phyloP scores from a whole-genome alignment of 2,888 invertebrate genomes.

The Elmis aenea region DNA sequence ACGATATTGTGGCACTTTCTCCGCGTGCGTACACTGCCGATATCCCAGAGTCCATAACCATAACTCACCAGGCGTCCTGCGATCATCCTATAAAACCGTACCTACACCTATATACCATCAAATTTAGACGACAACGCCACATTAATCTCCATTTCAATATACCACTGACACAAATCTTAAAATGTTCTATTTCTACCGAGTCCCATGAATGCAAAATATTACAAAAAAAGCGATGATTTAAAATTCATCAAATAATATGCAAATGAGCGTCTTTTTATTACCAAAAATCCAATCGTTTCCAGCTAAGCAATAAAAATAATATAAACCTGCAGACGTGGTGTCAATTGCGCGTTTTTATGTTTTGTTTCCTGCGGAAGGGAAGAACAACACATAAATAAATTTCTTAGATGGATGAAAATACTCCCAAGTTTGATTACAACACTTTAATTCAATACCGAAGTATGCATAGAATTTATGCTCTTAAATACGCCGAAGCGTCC shows the following conservation, averaged over 20 bases:
- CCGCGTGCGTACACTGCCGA: constrained; percentile 23
- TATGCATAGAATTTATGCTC: constrained; percentile 49
- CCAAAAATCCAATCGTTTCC: constrained; percentile 29
- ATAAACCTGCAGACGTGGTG: constrained; percentile 46
- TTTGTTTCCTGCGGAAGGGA: constrained; percentile 37
- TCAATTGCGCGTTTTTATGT: constrained; percentile 48
- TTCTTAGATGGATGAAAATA: constrained; percentile 34
- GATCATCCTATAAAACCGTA: constrained; percentile 31
- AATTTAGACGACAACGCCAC: constrained; percentile 30
- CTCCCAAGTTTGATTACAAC: constrained; percentile 41
- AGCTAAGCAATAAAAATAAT: constrained; percentile 43
- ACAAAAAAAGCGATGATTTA: not conserved
- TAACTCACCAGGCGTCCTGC: constrained; percentile 33
- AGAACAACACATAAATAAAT: constrained; percentile 44
- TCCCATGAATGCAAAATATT: not conserved
- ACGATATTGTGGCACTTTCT: constrained; percentile 23
- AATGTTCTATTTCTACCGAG: not conserved
- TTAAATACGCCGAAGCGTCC: constrained; percentile 45
- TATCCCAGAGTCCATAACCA: constrained; percentile 36
- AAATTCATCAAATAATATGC: no score
- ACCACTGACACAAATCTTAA: not conserved
- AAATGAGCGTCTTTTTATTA: no score
- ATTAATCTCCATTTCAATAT: not conserved
- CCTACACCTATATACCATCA: constrained; percentile 37
- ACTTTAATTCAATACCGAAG: constrained; percentile 49